These are phyloP conservation scores for Drosophila kanapiae DNA, from an alignment of 1,140 invertebrate species.

Conservation along the genomic window DNA sequence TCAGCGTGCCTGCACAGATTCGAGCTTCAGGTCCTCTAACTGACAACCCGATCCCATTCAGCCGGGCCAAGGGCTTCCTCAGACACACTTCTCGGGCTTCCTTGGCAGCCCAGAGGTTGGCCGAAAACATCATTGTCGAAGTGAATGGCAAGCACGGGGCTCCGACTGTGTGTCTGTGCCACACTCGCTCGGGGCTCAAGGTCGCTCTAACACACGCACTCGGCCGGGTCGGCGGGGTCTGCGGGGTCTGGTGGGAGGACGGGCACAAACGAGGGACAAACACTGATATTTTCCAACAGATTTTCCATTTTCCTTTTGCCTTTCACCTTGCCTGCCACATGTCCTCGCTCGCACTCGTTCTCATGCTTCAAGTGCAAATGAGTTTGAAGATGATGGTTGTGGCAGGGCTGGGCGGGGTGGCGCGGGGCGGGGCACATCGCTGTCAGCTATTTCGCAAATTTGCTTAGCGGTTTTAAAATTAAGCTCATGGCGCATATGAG, in stretches of 20 bases:
- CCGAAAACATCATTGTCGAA: conserved; percentile 19
- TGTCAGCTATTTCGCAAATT: conserved; percentile 74
- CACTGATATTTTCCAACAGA: conserved; percentile 24
- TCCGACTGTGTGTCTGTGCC: conserved; percentile 14
- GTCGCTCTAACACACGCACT: conserved; percentile 37
- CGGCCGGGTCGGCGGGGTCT: background rate
- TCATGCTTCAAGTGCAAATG: conserved; percentile 71
- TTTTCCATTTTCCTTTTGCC: conserved; percentile 30
- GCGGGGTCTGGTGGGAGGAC: too few relatives aligned
- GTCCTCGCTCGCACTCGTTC: conserved; percentile 10
- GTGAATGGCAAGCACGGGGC: background rate
- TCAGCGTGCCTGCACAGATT: background rate
- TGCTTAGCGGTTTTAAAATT: conserved; percentile 79
- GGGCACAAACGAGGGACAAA: conserved; percentile 13
- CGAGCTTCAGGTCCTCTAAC: background rate
- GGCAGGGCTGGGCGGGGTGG: too few relatives aligned
- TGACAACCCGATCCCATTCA: conserved; percentile 6
- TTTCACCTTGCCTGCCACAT: conserved; percentile 12
- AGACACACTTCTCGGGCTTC: conserved; percentile 14
- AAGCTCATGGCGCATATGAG: conserved; percentile 51
- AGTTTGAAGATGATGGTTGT: conserved; percentile 40
- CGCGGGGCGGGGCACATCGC: conserved; percentile 24
- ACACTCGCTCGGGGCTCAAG: conserved; percentile 46
- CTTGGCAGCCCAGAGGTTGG: background rate
- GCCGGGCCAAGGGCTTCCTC: conserved; percentile 2